These are phyloP conservation scores for Lipophrys pholis DNA, from an alignment of 2,113 vertebrate species.

Conservation along the genomic window DNA sequence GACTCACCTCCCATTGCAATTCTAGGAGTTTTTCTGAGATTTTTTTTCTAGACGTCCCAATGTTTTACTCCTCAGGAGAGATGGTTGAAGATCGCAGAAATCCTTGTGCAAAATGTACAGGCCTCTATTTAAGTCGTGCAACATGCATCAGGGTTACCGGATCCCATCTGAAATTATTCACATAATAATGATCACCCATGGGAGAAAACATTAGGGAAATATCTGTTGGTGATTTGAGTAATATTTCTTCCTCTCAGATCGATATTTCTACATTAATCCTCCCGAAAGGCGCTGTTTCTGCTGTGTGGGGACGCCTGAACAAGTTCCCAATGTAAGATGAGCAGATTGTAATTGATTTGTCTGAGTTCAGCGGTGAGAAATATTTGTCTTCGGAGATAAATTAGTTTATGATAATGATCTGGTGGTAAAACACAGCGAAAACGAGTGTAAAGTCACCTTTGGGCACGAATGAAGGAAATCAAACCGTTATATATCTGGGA, in stretches of 20 bases:
- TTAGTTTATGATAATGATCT: slow-evolving; percentile 68
- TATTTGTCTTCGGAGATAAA: slow-evolving; percentile 79
- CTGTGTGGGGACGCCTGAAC: slow-evolving; percentile 67
- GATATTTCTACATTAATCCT: slow-evolving; percentile 74
- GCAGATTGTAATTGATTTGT: slow-evolving; percentile 84
- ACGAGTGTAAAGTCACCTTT: slow-evolving; percentile 21
- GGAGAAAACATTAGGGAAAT: slow-evolving; percentile 66
- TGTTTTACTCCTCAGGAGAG: no score
- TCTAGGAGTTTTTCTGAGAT: slow-evolving; percentile 13
- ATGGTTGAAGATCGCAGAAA: no score
- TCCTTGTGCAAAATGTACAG: slow-evolving; percentile 41
- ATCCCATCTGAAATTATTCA: slow-evolving; percentile 37
- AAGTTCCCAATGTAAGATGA: slow-evolving; percentile 79
- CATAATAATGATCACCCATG: slow-evolving; percentile 50
- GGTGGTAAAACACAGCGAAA: slow-evolving; percentile 39
- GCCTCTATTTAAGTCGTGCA: slow-evolving; percentile 46
- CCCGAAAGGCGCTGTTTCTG: slow-evolving; percentile 60
- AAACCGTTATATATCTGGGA: slow-evolving; percentile 6
- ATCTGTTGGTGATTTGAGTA: slow-evolving; percentile 69
- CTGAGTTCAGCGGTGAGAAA: slow-evolving; percentile 75
- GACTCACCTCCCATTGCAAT: slow-evolving; percentile 41
- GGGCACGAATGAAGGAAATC: neutral
- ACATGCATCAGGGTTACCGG: slow-evolving; percentile 53
- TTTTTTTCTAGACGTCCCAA: neutral
- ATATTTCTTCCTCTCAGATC: slow-evolving; percentile 73